Base-by-base conservation (phyloP, 2,888 invertebrate genomes). In the Epiblema foenella region DNA sequence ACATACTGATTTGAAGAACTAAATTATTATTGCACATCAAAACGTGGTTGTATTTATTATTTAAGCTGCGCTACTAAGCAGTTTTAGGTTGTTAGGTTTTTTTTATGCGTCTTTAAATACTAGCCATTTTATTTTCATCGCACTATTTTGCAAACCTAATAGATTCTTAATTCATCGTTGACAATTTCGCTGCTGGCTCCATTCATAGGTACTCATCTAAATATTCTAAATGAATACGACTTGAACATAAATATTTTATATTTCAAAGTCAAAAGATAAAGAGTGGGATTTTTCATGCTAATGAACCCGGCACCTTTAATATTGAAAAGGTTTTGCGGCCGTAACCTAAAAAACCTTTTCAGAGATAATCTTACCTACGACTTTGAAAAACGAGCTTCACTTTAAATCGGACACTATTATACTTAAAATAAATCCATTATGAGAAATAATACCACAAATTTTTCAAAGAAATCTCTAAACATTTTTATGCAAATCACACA, bases 261-360 rank as follows among this genome's bases (percentile, higher is more conserved):
- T 69, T 64, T 58, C 20, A 29, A 60, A 62, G 24, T 60, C 37
- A 66, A 66, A 70, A 54, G 69, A 56, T 66, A 60, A 70, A 66
- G 60, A 56, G 52, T 20, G 51, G 54, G 42, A 59, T 70, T 42
- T 59, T 70, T 65, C 42, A 65, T 65, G 59, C 58, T 69, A 64
- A 70, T 70, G 46, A 65, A 60, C 42, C 64, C 51, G 24, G 24
- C 68, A 51, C 64, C 62, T 69, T 54, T 69, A 57, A 64, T 51
- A 51, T 58, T 69, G 51, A 58, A 51, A 51, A 52, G 70, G n/a
- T 24, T 54, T 52, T 42, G 69, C 52, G 60, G 49, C 20, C 15
- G 49, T 60, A 66, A 60, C 54, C 65, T 56, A 56, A 66, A 56
- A 71, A 56, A 59, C 17, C 33, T 70, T 65, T 70, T 58, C 12